Evolutionary conservation across 2,888 invertebrate genomes (phyloP).

Genomic region (Eupithecia inturbata): DNA sequence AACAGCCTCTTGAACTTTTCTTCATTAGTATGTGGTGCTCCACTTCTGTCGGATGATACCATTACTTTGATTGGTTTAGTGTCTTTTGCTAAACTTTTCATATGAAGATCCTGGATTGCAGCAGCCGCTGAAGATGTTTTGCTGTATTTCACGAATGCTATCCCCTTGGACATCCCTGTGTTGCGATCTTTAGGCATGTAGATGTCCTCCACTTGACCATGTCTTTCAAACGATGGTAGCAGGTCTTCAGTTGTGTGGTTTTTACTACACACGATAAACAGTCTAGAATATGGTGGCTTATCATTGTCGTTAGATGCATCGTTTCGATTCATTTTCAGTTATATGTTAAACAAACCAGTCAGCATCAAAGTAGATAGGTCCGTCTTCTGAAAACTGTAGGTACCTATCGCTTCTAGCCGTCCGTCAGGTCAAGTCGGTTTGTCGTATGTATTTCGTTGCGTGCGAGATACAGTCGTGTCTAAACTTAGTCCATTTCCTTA

Average conservation of each 20-base stretch:
- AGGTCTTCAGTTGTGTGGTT: conserved; percentile 88
- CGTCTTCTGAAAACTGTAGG: neutral
- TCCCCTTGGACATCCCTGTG: conserved; percentile 94
- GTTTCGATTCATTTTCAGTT: conserved; percentile 37
- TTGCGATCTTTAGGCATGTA: conserved; percentile 94
- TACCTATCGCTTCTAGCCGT: neutral
- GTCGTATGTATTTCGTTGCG: conserved; percentile 2
- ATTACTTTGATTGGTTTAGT: conserved; percentile 94
- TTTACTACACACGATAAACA: conserved; percentile 95
- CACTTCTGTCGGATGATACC: conserved; percentile 87
- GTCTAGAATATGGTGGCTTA: conserved; percentile 93
- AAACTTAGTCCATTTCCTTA: neutral
- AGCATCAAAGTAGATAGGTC: neutral
- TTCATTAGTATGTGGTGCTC: conserved; percentile 59
- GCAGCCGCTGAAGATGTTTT: conserved; percentile 96
- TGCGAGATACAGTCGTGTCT: neutral
- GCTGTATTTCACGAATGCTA: conserved; percentile 94
- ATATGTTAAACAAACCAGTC: neutral
- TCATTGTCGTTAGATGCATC: conserved; percentile 62
- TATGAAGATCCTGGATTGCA: conserved; percentile 94
- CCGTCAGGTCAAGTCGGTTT: conserved; percentile 6
- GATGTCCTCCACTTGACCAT: conserved; percentile 93
- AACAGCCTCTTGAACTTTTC: conserved; percentile 88
- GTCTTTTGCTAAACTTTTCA: conserved; percentile 88
- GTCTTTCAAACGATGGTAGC: conserved; percentile 89